A percentile compares a stretch with the other conserved stretches of the same genome.
These are phyloP conservation scores for Microtus richardsoni DNA, from an alignment of 2,113 vertebrate species.

Conservation along the genomic window DNA sequence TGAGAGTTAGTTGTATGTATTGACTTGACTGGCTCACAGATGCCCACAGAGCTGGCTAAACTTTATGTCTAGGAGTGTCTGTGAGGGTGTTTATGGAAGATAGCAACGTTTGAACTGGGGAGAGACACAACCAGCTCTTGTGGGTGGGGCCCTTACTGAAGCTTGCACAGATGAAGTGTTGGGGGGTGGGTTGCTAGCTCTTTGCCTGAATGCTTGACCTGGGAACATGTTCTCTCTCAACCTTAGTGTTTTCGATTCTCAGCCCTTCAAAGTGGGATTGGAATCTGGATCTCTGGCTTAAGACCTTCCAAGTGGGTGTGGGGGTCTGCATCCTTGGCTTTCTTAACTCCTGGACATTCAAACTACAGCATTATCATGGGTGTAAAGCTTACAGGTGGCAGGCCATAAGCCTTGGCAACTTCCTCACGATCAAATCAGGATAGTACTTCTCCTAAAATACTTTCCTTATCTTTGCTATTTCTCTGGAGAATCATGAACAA, in stretches of 20 bases:
- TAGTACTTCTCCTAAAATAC: background rate
- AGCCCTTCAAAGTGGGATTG: background rate
- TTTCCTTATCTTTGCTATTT: background rate
- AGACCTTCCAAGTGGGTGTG: background rate
- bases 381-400: background rate
- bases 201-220: background rate
- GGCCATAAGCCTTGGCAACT: background rate
- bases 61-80: background rate
- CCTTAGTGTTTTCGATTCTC: background rate
- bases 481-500: background rate
- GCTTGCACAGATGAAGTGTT: background rate
- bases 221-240: background rate
- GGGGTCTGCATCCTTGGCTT: background rate
- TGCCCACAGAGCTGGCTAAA: background rate
- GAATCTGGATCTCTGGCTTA: background rate
- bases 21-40: background rate
- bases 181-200: background rate
- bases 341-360: background rate
- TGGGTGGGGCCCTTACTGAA: background rate
- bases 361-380: background rate
- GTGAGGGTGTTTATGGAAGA: background rate
- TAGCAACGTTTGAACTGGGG: background rate
- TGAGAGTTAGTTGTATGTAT: background rate
- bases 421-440: background rate
- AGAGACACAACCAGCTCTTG: background rate